These are phyloP conservation scores for Microtus pennsylvanicus DNA, from an alignment of 2,113 vertebrate genomes.

Conservation along the genomic window DNA sequence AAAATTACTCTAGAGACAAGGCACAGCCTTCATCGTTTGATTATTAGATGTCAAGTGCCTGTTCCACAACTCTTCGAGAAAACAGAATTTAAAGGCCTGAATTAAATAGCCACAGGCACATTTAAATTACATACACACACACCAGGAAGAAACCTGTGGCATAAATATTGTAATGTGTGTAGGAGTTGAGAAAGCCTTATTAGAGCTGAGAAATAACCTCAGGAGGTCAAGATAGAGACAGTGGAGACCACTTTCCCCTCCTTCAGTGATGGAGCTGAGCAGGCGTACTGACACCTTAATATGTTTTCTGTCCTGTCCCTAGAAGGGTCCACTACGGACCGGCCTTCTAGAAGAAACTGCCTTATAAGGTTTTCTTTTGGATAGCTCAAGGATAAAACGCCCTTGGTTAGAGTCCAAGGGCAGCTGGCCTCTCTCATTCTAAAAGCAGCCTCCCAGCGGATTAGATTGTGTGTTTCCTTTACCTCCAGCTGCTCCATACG, in stretches of 20 bases:
- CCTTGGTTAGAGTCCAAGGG: constrained; percentile 71
- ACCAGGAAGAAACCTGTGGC: background rate
- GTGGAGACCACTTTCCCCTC: background rate
- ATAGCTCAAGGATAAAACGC: constrained; percentile 20
- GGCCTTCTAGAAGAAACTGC: constrained; percentile 63
- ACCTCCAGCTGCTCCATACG: constrained; percentile 11
- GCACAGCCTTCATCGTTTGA: constrained; percentile 26
- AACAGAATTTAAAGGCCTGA: constrained; percentile 11
- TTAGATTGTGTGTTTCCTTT: constrained; percentile 60
- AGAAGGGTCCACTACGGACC: background rate
- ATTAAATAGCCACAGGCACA: constrained; percentile 2
- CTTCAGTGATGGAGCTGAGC: background rate
- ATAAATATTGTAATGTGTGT: background rate
- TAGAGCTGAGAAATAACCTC: background rate
- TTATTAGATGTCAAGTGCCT: background rate
- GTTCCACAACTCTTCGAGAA: constrained; percentile 1
- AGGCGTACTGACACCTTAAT: background rate
- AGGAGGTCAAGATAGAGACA: background rate
- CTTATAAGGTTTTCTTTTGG: constrained; percentile 76
- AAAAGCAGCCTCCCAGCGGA: constrained; percentile 51
- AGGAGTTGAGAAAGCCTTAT: background rate
- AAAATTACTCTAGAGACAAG: background rate
- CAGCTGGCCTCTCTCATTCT: constrained; percentile 18
- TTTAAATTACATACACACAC: background rate
- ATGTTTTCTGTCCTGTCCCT: background rate